These are phyloP conservation scores for Melanocharis versteri DNA, from an alignment of 2,113 vertebrate genomes.

Conservation along the genomic window DNA sequence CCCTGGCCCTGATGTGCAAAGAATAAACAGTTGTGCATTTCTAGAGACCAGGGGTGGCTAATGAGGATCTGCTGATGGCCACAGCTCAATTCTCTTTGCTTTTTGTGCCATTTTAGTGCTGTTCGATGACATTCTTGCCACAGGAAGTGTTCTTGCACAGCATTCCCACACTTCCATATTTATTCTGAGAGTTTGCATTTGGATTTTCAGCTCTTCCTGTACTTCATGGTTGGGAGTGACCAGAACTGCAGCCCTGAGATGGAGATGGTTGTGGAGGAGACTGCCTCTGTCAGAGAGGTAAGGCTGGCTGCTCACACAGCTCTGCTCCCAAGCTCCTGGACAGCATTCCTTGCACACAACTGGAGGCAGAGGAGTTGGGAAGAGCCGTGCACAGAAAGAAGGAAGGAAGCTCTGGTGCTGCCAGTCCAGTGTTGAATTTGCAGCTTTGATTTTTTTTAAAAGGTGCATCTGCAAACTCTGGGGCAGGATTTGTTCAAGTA, in stretches of 20 bases:
- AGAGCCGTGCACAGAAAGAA: background rate
- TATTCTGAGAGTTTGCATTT: background rate
- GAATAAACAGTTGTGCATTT: background rate
- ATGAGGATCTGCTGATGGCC: background rate
- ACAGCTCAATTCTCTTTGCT: background rate
- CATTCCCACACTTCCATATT: rapidly evolving
- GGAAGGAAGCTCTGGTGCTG: background rate
- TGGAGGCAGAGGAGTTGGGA: background rate
- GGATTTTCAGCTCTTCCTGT: conserved; percentile 82
- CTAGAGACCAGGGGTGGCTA: background rate
- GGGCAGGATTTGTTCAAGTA: background rate
- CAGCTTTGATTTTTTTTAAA: background rate
- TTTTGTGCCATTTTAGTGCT: background rate
- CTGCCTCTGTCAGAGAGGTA: conserved; percentile 82
- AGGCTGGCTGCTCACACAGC: background rate
- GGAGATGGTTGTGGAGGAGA: conserved; percentile 86
- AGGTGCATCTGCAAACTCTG: background rate
- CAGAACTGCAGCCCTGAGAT: conserved; percentile 76
- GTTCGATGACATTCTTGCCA: background rate
- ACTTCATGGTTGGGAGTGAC: conserved; percentile 78
- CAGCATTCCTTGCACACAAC: background rate
- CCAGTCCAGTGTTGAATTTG: background rate
- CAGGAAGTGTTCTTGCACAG: background rate
- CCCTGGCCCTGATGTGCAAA: background rate
- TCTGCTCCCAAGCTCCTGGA: background rate